These are phyloP conservation scores for Artemia sinica DNA, from an alignment of 2,888 invertebrate genomes.

Conservation along the genomic window DNA sequence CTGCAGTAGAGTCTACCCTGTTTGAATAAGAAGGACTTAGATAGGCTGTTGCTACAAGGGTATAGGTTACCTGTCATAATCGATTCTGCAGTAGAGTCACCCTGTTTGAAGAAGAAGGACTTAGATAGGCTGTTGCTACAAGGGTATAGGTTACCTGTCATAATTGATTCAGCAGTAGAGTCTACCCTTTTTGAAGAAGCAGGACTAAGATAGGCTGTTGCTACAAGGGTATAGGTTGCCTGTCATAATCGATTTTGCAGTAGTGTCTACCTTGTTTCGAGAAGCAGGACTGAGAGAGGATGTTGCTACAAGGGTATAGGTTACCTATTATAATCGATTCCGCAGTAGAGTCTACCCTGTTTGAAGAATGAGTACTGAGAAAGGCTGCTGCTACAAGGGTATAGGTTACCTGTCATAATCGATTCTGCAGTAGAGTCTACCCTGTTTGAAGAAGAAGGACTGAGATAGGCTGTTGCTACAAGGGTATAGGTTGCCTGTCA, in stretches of 20 bases:
- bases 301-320: conserved; percentile 79
- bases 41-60: conserved; percentile 71
- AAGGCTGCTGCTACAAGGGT: too few species aligned
- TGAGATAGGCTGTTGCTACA: too few species aligned
- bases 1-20: conserved; percentile 91
- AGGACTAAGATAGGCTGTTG: conserved; percentile 70
- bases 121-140: conserved; percentile 75
- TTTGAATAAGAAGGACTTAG: conserved; percentile 82
- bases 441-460: conserved; percentile 82
- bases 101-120: conserved; percentile 84
- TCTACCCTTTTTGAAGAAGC: conserved; percentile 81
- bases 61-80: conserved; percentile 56
- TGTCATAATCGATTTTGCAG: conserved; percentile 92
- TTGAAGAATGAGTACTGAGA: too few species aligned
- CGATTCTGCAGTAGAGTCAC: conserved; percentile 86
- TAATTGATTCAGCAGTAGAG: conserved; percentile 94
- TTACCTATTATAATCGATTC: too few species aligned
- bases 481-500: too few species aligned
- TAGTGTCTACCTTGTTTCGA: conserved; percentile 81
- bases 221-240: too few species aligned
- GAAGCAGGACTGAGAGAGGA: conserved; percentile 82
- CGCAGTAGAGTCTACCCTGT: conserved; percentile 90
- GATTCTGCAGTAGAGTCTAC: conserved; percentile 85
- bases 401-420: conserved; percentile 98
- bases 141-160: conserved; percentile 41